phyloP scores from a whole-genome alignment of 2,888 invertebrate genomes.

The Lasioglossum zephyrum region DNA sequence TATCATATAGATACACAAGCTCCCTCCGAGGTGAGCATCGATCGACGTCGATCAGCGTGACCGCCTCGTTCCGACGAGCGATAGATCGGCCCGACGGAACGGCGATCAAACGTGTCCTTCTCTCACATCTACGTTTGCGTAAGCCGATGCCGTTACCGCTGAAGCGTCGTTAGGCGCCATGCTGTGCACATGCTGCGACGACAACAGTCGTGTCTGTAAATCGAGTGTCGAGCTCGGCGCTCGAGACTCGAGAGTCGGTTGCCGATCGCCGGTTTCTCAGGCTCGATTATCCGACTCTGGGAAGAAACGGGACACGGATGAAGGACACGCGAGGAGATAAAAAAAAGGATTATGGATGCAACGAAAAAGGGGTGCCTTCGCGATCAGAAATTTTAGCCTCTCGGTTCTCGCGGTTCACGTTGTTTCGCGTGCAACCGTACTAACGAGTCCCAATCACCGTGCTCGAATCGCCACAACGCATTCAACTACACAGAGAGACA shows the following conservation, averaged over 20 bases:
- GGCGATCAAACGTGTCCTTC: conserved; percentile 19
- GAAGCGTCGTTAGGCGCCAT: conserved; percentile 75
- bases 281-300: neutral
- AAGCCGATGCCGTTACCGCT: conserved; percentile 21
- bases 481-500: conserved; percentile 45
- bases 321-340: neutral
- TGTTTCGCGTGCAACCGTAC: conserved; percentile 16
- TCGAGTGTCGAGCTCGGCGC: conserved; percentile 43
- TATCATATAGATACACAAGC: neutral
- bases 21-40: neutral
- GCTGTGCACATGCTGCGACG: conserved; percentile 81
- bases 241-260: conserved; percentile 13
- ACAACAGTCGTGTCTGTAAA: conserved; percentile 53
- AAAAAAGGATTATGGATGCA: neutral
- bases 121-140: conserved; percentile 17
- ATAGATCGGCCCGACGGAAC: conserved; percentile 22
- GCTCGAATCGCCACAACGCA: conserved; percentile 40
- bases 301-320: neutral
- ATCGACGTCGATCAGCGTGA: conserved; percentile 25
- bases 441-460: conserved; percentile 49
- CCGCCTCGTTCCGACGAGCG: conserved; percentile 8
- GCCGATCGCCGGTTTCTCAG: conserved; percentile 10
- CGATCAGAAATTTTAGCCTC: neutral
- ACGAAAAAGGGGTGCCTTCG: neutral
- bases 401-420: neutral